phyloP scores from a whole-genome alignment of 2,113 vertebrate genomes.

The Gadus macrocephalus region DNA sequence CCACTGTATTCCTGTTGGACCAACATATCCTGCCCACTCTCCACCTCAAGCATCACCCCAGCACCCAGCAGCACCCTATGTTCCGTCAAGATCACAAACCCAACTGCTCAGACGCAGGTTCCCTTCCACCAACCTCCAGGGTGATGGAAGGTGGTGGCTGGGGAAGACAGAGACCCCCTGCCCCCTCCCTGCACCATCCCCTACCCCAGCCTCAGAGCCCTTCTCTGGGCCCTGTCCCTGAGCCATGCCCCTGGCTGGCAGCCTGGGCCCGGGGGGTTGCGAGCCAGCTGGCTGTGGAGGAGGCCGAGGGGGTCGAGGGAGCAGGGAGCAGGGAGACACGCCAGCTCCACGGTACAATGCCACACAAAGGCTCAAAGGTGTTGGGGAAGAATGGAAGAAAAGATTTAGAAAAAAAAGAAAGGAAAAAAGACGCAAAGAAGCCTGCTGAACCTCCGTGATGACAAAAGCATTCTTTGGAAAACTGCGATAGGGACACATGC shows the following conservation, averaged over 20 bases:
- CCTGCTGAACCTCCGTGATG: constrained; percentile 60
- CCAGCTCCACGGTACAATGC: constrained; percentile 71
- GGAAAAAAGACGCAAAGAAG: constrained; percentile 58
- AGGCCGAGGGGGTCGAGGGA: constrained; percentile 71
- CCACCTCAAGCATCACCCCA: no score
- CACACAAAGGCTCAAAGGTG: constrained; percentile 76
- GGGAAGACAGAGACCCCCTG: not conserved
- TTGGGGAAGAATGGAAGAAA: constrained; percentile 64
- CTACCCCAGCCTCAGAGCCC: constrained; percentile 53
- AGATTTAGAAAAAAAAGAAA: constrained; percentile 20
- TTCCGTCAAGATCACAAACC: no score
- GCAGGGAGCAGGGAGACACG: constrained; percentile 65
- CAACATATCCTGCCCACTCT: no score
- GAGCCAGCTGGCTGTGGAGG: constrained; percentile 71
- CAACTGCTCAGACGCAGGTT: no score
- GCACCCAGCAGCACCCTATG: no score
- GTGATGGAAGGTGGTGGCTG: no score
- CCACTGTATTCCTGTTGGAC: not conserved
- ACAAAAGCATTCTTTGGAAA: constrained; percentile 69
- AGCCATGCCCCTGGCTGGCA: constrained; percentile 66
- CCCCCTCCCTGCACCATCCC: not conserved
- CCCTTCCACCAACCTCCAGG: no score
- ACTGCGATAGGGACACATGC: constrained; percentile 60
- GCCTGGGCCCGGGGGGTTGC: constrained; percentile 54
- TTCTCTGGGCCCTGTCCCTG: constrained; percentile 56